These are phyloP conservation scores for Actinernus sp. DNA, from an alignment of 92 coral and sea anemone genomes.

Conservation along the genomic window DNA sequence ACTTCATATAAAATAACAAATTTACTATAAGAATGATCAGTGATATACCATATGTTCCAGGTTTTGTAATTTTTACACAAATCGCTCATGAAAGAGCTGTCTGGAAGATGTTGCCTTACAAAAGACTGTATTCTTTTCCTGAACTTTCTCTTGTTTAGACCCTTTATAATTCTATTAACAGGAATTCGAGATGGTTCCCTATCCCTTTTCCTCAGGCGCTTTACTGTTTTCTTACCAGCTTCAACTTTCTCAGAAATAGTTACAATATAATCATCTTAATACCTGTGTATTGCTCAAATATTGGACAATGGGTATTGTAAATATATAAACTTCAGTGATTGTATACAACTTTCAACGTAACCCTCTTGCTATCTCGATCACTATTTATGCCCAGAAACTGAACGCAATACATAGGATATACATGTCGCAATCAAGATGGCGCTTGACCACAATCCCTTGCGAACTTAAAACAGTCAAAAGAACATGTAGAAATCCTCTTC, in stretches of 20 bases:
- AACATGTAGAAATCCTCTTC: too few species aligned
- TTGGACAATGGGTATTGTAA: too few species aligned
- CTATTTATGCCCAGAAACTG: too few species aligned
- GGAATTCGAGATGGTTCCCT: constrained; percentile 39
- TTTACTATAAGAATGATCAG: constrained; percentile 33
- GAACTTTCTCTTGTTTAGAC: constrained; percentile 15
- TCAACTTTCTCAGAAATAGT: constrained; percentile 30
- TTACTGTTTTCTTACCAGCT: constrained; percentile 26
- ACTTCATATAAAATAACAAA: constrained; percentile 28
- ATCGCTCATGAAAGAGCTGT: constrained; percentile 32
- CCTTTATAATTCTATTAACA: constrained; percentile 30
- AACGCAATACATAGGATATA: too few species aligned
- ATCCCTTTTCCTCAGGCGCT: constrained; percentile 30
- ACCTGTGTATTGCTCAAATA: too few species aligned
- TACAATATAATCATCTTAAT: constrained; percentile 8
- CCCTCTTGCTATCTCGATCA: too few species aligned
- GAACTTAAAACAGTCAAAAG: too few species aligned
- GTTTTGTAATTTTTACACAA: constrained; percentile 46
- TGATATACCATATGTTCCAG: constrained; percentile 2
- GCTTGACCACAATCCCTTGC: too few species aligned
- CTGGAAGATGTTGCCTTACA: constrained; percentile 40
- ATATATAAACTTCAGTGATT: too few species aligned
- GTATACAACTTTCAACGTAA: too few species aligned
- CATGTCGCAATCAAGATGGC: too few species aligned
- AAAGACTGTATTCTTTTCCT: constrained; percentile 15